Evolutionary conservation across 2,888 invertebrate species (phyloP).

Genomic region (Diarsia brunnea): DNA sequence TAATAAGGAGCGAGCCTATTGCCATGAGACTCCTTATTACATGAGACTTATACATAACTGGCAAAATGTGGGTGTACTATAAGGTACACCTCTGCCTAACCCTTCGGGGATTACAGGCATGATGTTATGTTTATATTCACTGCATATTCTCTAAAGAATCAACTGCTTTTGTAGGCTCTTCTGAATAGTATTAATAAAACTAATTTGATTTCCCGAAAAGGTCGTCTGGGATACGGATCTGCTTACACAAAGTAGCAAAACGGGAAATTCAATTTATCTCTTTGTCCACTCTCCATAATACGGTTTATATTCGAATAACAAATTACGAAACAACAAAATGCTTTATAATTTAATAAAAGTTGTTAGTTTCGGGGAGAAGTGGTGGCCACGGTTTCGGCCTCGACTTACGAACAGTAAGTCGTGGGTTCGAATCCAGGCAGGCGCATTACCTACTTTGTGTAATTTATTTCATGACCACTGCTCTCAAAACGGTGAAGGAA

Average conservation of each 20-base stretch:
- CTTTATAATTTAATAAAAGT: not conserved
- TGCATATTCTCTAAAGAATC: slow-evolving; percentile 9
- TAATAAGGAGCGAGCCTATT: too few relatives aligned
- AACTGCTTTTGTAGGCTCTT: slow-evolving; percentile 1
- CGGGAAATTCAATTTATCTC: slow-evolving; percentile 24
- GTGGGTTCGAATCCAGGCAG: too few relatives aligned
- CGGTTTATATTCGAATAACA: not conserved
- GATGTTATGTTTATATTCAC: not conserved
- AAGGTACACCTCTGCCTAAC: too few relatives aligned
- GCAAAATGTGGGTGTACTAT: too few relatives aligned
- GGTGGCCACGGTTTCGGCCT: too few relatives aligned
- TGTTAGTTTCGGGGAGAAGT: not conserved
- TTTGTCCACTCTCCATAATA: slow-evolving; percentile 5
- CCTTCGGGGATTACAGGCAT: too few relatives aligned
- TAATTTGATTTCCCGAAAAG: slow-evolving; percentile 30
- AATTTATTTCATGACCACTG: too few relatives aligned
- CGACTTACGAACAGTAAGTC: too few relatives aligned
- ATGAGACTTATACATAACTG: too few relatives aligned
- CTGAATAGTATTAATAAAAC: slow-evolving; percentile 20
- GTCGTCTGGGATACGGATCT: slow-evolving; percentile 8
- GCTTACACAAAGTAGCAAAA: slow-evolving; percentile 7
- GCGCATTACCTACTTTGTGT: too few relatives aligned
- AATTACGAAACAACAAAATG: not conserved
- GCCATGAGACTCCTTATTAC: too few relatives aligned
- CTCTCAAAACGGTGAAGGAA: too few relatives aligned